Percentiles rank a stretch among this genome's conserved stretches.
Evolutionary conservation across 2,113 vertebrate genomes (phyloP).

Genomic region (Gallinago undulata): DNA sequence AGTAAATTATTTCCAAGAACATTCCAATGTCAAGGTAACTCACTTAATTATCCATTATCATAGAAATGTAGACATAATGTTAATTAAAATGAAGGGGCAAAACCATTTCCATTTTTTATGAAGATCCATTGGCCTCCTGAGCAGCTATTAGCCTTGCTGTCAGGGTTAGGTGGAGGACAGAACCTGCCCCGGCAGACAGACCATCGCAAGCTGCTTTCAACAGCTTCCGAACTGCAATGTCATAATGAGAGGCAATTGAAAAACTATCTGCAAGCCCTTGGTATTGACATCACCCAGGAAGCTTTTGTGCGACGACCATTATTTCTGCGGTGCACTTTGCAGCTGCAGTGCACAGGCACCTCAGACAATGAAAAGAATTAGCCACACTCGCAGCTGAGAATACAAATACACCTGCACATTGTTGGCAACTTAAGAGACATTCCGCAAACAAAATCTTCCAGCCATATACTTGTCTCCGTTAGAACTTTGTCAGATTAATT

Average conservation of each 20-base stretch:
- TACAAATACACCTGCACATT: neutral
- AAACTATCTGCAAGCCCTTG: neutral
- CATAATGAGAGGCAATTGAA: neutral
- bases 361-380: neutral
- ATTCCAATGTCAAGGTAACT: slow-evolving; percentile 83
- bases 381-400: neutral
- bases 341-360: neutral
- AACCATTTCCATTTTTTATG: slow-evolving; percentile 82
- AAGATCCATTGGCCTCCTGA: slow-evolving; percentile 74
- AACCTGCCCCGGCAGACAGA: neutral
- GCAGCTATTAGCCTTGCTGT: slow-evolving; percentile 65
- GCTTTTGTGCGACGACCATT: neutral
- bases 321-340: neutral
- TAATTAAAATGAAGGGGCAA: slow-evolving; percentile 85
- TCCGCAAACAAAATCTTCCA: neutral
- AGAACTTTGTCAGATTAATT: neutral
- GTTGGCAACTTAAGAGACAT: neutral
- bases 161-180: slow-evolving; percentile 72
- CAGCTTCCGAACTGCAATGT: neutral
- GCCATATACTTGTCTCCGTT: neutral
- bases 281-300: neutral
- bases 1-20: slow-evolving; percentile 82
- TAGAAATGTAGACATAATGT: slow-evolving; percentile 79
- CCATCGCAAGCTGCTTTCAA: neutral
- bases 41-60: slow-evolving; percentile 84